Conservation (phyloP, 2,797 vertebrate genomes). For the Rhynchotus rufescens region DNA sequence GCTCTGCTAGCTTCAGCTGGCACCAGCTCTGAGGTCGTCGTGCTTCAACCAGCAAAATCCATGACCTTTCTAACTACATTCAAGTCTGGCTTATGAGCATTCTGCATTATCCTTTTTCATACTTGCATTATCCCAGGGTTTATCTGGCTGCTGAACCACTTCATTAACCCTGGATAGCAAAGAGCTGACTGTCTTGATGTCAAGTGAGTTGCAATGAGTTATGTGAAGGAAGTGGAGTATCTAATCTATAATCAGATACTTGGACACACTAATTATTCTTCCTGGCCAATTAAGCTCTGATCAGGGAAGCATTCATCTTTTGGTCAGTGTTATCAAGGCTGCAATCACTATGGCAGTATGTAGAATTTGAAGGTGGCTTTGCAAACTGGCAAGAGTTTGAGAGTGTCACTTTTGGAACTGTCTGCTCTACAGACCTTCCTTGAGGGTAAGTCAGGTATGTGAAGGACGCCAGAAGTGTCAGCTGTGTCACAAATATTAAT, state of each 20-base stretch:
- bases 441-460: not conserved
- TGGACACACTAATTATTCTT: not conserved
- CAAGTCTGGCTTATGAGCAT: not conserved
- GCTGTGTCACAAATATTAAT: rapidly evolving
- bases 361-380: not conserved
- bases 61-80: not conserved
- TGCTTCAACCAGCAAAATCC: not conserved
- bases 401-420: not conserved
- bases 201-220: not conserved
- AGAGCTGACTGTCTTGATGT: not conserved
- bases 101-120: not conserved
- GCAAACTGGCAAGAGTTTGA: not conserved
- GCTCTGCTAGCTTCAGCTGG: not conserved
- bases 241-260: rapidly evolving
- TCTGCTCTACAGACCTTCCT: not conserved
- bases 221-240: not conserved
- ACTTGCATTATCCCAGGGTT: not conserved
- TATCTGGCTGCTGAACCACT: not conserved
- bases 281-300: not conserved
- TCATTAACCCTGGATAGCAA: not conserved
- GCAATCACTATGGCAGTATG: rapidly evolving
- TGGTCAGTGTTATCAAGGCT: not conserved
- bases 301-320: not conserved
- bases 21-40: not conserved
- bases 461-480: not conserved